Percentiles rank a stretch among this genome's conserved stretches.
Conservation (phyloP, 1,140 invertebrate genomes). For the Zaprionus lachaisei region DNA sequence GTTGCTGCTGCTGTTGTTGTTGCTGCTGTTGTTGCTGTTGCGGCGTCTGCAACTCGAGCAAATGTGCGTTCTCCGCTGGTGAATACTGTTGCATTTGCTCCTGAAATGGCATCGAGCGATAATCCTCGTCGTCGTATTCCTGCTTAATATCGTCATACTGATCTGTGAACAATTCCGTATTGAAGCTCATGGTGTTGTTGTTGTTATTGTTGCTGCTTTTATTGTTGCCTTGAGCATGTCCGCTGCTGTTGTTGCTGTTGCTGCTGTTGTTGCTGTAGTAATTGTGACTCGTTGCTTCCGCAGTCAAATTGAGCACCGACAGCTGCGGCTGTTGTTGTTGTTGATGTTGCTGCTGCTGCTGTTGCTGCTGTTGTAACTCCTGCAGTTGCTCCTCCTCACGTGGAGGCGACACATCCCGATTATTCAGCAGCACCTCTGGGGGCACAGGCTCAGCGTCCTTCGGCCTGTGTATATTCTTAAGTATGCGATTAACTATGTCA, state of each 20-base stretch:
- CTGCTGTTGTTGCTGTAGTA: constrained; percentile 25
- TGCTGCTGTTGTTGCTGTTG: constrained; percentile 68
- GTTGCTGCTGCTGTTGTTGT: constrained; percentile 44
- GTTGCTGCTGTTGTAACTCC: constrained; percentile 15
- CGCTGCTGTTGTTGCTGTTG: constrained; percentile 31
- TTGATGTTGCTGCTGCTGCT: constrained; percentile 20
- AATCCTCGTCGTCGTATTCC: constrained; percentile 72
- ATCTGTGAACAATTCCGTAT: constrained; percentile 74
- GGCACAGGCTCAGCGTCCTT: constrained; percentile 77
- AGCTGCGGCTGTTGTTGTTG: constrained; percentile 20
- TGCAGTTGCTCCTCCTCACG: constrained; percentile 52
- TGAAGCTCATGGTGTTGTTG: constrained; percentile 57
- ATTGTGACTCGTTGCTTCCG: constrained; percentile 23
- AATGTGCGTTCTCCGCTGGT: constrained; percentile 58
- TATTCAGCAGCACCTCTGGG: constrained; percentile 68
- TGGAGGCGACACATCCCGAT: constrained; percentile 71
- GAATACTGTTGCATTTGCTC: constrained; percentile 74
- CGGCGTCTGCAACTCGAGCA: constrained; percentile 67
- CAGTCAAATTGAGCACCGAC: constrained; percentile 31
- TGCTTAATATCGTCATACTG: constrained; percentile 75
- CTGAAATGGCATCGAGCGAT: constrained; percentile 66
- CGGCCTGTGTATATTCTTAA: constrained; percentile 75
- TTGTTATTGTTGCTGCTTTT: constrained; percentile 50
- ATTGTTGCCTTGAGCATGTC: constrained; percentile 46
- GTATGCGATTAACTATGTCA: constrained; percentile 70